Conservation (phyloP, 2,797 vertebrate genomes). For the Macroramphosus scolopax region DNA sequence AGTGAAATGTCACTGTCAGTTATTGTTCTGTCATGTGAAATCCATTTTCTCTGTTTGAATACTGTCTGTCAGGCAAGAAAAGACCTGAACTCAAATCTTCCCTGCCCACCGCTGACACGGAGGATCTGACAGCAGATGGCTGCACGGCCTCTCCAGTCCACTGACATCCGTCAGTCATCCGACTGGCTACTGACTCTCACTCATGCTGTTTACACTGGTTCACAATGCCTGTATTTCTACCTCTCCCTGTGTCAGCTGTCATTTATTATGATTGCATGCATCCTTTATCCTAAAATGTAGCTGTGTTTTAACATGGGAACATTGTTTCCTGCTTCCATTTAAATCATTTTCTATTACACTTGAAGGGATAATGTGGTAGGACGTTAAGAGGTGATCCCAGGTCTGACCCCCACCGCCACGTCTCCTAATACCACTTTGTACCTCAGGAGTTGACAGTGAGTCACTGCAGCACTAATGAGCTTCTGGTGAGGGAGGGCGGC, state of each 20-base stretch:
- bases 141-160: slow-evolving; percentile 41
- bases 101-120: slow-evolving; percentile 57
- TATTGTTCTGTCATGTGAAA: slow-evolving; percentile 67
- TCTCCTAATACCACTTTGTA: too few species aligned
- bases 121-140: slow-evolving; percentile 62
- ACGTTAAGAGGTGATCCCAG: too few species aligned
- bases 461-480: too few species aligned
- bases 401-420: too few species aligned
- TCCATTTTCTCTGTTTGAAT: slow-evolving; percentile 71
- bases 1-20: slow-evolving; percentile 64
- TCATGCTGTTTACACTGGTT: slow-evolving; percentile 29
- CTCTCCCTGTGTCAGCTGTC: slow-evolving; percentile 29
- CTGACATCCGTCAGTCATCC: slow-evolving; percentile 55
- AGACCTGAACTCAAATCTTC: slow-evolving; percentile 45
- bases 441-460: too few species aligned
- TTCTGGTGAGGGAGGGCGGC: too few species aligned
- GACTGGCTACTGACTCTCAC: slow-evolving; percentile 32
- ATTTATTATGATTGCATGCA: neutral
- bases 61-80: slow-evolving; percentile 60
- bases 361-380: too few species aligned
- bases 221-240: slow-evolving; percentile 13
- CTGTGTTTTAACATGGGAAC: too few species aligned
- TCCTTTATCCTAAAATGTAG: too few species aligned
- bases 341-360: too few species aligned
- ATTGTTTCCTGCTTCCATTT: too few species aligned